phyloP scores from a whole-genome alignment of 2,797 vertebrate genomes.

The Dryobates pubescens region DNA sequence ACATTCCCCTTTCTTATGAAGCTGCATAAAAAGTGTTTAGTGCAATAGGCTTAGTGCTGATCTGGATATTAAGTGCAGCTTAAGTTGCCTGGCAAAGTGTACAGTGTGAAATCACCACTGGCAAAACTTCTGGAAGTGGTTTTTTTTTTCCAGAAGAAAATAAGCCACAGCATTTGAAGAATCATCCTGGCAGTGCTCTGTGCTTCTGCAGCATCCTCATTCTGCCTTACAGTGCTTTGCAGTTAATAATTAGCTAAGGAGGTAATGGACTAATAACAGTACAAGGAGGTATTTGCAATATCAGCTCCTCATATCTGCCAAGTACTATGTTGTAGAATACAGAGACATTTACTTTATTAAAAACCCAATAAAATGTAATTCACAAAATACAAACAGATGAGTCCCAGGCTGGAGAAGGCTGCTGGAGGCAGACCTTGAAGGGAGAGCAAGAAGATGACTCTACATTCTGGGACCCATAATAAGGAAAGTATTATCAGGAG shows the following conservation, averaged over 20 bases:
- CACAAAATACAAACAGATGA: background rate
- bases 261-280: background rate
- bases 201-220: background rate
- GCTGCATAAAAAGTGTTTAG: conserved; percentile 22
- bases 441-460: background rate
- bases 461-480: background rate
- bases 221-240: background rate
- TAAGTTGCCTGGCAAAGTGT: background rate
- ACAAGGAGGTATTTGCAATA: background rate
- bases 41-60: conserved; percentile 33
- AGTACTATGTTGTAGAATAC: background rate
- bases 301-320: background rate
- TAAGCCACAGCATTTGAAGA: background rate
- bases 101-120: conserved; percentile 7
- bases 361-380: background rate
- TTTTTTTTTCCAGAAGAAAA: background rate
- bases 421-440: background rate
- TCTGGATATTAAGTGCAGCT: conserved; percentile 34
- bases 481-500: background rate
- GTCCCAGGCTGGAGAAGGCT: background rate
- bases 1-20: conserved; percentile 4
- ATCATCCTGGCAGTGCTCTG: background rate
- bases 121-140: background rate
- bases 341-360: background rate
- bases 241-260: conserved; percentile 4